Conservation (phyloP, 2,113 vertebrate genomes). For the Protobothrops flavoviridis region DNA sequence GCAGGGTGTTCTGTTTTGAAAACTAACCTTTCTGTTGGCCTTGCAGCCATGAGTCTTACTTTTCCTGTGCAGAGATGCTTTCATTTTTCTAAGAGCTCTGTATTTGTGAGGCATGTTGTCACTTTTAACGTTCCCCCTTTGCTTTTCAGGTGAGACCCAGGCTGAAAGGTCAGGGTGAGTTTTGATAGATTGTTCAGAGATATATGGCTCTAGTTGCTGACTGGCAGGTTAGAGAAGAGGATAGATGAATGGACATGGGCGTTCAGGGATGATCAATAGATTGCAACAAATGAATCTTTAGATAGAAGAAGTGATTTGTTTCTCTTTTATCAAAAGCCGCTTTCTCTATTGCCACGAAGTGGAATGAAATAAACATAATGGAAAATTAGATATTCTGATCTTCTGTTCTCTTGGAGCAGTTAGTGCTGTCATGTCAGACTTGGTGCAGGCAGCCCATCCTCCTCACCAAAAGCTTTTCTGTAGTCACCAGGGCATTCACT, state of each 20-base stretch:
- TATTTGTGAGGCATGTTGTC: slow-evolving; percentile 24
- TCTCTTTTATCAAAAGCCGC: slow-evolving; percentile 22
- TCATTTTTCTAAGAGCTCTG: slow-evolving; percentile 33
- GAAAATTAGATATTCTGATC: background rate
- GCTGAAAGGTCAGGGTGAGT: slow-evolving; percentile 41
- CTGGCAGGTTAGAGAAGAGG: slow-evolving; percentile 27
- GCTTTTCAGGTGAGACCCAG: slow-evolving; percentile 18
- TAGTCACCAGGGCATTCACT: background rate
- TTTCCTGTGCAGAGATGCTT: slow-evolving; percentile 17
- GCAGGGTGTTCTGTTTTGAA: slow-evolving; percentile 21
- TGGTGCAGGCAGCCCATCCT: background rate
- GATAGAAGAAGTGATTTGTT: slow-evolving; percentile 33
- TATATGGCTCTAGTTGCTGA: slow-evolving; percentile 22
- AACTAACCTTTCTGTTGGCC: background rate
- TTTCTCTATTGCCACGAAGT: background rate
- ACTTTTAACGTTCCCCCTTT: slow-evolving; percentile 30
- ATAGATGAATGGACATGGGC: slow-evolving; percentile 12
- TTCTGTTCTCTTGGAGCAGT: slow-evolving; percentile 13
- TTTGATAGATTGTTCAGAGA: slow-evolving; percentile 34
- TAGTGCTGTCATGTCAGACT: slow-evolving; percentile 3
- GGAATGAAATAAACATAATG: background rate
- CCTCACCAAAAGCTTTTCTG: background rate
- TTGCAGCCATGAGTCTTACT: background rate
- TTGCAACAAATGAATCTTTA: slow-evolving; percentile 21
- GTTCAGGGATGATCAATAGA: slow-evolving; percentile 15